Evolutionary conservation across 1,140 invertebrate species (phyloP), one percentile per base, ranked within the genome.

Genomic region (Brachionus calyciflorus): DNA sequence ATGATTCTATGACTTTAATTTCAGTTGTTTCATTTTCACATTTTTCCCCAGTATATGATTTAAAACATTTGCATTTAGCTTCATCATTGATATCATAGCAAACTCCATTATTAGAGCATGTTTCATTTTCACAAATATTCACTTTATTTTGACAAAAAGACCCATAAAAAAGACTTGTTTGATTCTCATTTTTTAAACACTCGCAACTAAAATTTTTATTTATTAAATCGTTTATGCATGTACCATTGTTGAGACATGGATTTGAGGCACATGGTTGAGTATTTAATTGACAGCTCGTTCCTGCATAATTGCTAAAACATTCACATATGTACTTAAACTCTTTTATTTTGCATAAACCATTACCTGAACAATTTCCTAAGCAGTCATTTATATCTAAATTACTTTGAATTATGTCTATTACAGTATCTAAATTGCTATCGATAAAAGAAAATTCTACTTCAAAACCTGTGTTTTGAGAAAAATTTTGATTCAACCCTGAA

Each of bases 201-300:
- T 48, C 19, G 19, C 65, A 70, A 30, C 21, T 30, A 24, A 19
- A 70, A 26, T 37, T 28, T 48, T 33, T 48, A n/a, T 46, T 70
- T n/a, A 9, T 19, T 17, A 46, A 30, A 49, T 49, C 28, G 19
- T 70, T 70, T 10, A 28, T 1, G 5, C 65, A 70, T 1, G 40
- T 70, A 26, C 40, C 65, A 51, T 70, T 70, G 40, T 70, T 70
- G 26, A 70, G 19, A 26, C 65, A 70, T 28, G 65, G 65, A 46
- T 28, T 49, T n/a, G 65, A 70, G 21, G 37, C 14, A 51, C 65
- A 70, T 17, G 41, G 41, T 24, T 21, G 3, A 26, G 10, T 26
- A 30, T 70, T 33, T 49, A 70, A 30, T 48, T 48, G 48, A 46
- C 65, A 70, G 3, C 9, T 33, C 4, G 4, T 4, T 4, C 40